Conservation (phyloP, 2,888 invertebrate genomes). For the Apodemia duryi region DNA sequence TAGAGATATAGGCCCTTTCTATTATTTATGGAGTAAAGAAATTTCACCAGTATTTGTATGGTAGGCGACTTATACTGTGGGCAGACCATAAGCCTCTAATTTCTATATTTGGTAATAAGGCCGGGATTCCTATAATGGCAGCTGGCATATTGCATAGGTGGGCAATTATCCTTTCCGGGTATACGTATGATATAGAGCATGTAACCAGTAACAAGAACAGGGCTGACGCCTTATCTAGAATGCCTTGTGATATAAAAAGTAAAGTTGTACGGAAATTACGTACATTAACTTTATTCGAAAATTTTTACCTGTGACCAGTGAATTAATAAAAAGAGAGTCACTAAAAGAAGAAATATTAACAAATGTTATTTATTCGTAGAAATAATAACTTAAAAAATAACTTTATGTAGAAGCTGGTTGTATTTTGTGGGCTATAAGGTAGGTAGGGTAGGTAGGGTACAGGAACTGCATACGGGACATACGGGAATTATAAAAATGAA, state of each 20-base stretch:
- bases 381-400: constrained; percentile 15
- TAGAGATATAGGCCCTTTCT: constrained; percentile 34
- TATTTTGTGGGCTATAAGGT: constrained; percentile 29
- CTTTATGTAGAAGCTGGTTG: constrained; percentile 26
- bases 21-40: constrained; percentile 30
- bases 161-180: constrained; percentile 41
- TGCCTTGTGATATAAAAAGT: constrained; percentile 21
- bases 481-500: constrained; percentile 34
- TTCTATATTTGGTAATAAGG: constrained; percentile 37
- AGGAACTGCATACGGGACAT: constrained; percentile 25
- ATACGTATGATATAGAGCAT: constrained; percentile 34
- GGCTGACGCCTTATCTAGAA: constrained; percentile 33
- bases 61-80: constrained; percentile 33
- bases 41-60: constrained; percentile 32
- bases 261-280: background rate
- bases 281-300: constrained; percentile 22
- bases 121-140: constrained; percentile 34
- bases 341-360: constrained; percentile 17
- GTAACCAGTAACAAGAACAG: constrained; percentile 27
- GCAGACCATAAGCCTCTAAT: constrained; percentile 52
- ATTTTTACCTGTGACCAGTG: constrained; percentile 15
- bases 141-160: constrained; percentile 40
- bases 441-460: too few relatives aligned
- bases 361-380: constrained; percentile 1
- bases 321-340: constrained; percentile 15